Conservation (phyloP, 2,888 invertebrate species). For the Apodemia zela region DNA sequence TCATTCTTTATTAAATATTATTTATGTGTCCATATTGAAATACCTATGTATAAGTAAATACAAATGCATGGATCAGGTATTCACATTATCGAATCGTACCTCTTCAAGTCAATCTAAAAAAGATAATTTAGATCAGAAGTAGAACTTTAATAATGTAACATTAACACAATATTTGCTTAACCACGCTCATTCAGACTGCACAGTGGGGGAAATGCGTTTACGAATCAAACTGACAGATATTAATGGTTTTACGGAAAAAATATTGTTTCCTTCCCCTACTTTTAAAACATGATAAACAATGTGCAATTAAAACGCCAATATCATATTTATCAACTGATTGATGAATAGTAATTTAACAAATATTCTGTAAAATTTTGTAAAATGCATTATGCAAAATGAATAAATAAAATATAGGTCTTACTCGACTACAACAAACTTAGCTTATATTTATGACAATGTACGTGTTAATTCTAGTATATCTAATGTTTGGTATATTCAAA, state of each 20-base stretch:
- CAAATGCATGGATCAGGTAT: too few relatives aligned
- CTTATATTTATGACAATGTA: too few relatives aligned
- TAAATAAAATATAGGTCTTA: too few relatives aligned
- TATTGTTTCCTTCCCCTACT: constrained; percentile 81
- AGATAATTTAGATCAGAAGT: neutral
- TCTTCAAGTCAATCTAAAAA: neutral
- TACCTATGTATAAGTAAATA: too few relatives aligned
- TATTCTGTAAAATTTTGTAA: neutral
- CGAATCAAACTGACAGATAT: constrained; percentile 85
- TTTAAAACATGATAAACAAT: constrained; percentile 76
- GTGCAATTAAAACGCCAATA: constrained; percentile 76
- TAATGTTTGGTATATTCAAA: too few relatives aligned
- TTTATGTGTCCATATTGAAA: too few relatives aligned
- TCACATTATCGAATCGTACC: too few relatives aligned
- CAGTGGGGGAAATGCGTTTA: constrained; percentile 41
- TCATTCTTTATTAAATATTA: too few relatives aligned
- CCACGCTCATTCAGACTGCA: constrained; percentile 10
- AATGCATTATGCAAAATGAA: neutral
- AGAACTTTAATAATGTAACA: constrained; percentile 9
- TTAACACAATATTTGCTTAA: constrained; percentile 12
- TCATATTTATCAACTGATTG: constrained; percentile 71
- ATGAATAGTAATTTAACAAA: constrained; percentile 34
- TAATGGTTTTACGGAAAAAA: constrained; percentile 85
- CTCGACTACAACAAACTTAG: too few relatives aligned
- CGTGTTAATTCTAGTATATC: too few relatives aligned